phyloP scores from a whole-genome alignment of 2,888 invertebrate species.

The Ametastegia equiseti region DNA sequence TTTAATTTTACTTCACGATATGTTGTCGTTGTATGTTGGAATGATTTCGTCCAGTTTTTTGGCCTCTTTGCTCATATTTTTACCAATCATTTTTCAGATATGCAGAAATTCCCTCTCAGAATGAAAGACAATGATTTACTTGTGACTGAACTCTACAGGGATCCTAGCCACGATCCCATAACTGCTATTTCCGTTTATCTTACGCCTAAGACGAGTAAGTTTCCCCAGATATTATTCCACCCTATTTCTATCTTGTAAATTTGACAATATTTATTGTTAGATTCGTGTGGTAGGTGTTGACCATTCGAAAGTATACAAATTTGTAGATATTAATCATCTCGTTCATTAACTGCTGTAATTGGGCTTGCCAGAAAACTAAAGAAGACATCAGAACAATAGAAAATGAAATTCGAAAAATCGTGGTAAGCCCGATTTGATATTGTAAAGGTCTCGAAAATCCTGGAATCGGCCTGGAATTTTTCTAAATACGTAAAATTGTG shows the following conservation, averaged over 20 bases:
- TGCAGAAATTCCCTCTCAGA: constrained; percentile 98
- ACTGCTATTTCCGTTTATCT: constrained; percentile 99
- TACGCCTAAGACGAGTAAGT: constrained; percentile 99
- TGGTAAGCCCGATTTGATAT: too few species aligned
- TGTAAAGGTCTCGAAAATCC: too few species aligned
- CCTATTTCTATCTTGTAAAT: not conserved
- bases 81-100: constrained; percentile 82
- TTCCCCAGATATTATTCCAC: too few species aligned
- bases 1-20: not conserved
- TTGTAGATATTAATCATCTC: not conserved
- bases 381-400: too few species aligned
- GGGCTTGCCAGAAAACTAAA: too few species aligned
- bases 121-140: constrained; percentile 99
- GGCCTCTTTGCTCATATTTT: constrained; percentile 24
- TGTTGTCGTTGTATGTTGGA: too few species aligned
- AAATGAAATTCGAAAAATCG: too few species aligned
- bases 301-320: not conserved
- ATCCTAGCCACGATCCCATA: constrained; percentile 96
- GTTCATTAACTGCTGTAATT: not conserved
- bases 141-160: constrained; percentile 96
- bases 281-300: not conserved
- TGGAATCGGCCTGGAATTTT: too few species aligned
- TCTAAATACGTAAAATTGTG: too few species aligned
- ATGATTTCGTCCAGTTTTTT: constrained; percentile 14
- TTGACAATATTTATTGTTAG: not conserved